A percentile compares a stretch with the other conserved stretches of the same genome.
These are phyloP conservation scores for Muraenolepis orangiensis DNA, from an alignment of 2,797 vertebrate genomes.

Conservation along the genomic window DNA sequence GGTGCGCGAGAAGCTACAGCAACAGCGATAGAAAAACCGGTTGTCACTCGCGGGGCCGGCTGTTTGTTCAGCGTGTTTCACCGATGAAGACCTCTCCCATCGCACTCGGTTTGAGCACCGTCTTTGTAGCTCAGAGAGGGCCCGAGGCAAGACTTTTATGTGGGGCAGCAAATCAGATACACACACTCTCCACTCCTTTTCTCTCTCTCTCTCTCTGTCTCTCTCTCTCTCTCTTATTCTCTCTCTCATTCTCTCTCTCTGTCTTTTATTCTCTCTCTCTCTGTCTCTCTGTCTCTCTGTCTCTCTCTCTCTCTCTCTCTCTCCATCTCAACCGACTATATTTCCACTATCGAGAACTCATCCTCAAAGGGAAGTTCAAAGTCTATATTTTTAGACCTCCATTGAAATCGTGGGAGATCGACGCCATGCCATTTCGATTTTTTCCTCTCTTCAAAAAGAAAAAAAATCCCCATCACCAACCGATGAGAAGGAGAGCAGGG, in stretches of 20 bases:
- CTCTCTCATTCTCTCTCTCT: neutral
- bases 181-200: neutral
- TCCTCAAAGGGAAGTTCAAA: slow-evolving; percentile 51
- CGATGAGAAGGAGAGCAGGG: neutral
- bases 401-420: slow-evolving; percentile 28
- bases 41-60: slow-evolving; percentile 1
- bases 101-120: slow-evolving; percentile 48
- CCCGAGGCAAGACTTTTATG: slow-evolving; percentile 54
- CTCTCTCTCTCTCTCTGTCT: slow-evolving; percentile 21
- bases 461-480: neutral
- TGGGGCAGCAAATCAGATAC: slow-evolving; percentile 24
- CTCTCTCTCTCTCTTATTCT: neutral
- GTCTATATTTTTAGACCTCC: slow-evolving; percentile 52
- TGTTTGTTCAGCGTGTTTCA: slow-evolving; percentile 14
- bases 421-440: neutral
- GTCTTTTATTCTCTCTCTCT: slow-evolving; percentile 23
- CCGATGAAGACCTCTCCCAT: slow-evolving; percentile 47
- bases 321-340: neutral
- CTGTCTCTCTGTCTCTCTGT: slow-evolving; percentile 15
- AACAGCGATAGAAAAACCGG: neutral
- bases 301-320: slow-evolving; percentile 24
- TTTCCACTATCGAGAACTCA: slow-evolving; percentile 28
- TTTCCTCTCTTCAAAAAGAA: neutral
- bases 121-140: slow-evolving; percentile 44
- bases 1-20: neutral